Base-by-base conservation (phyloP, 2,888 invertebrate genomes). In the Caenorhabditis virilis region DNA sequence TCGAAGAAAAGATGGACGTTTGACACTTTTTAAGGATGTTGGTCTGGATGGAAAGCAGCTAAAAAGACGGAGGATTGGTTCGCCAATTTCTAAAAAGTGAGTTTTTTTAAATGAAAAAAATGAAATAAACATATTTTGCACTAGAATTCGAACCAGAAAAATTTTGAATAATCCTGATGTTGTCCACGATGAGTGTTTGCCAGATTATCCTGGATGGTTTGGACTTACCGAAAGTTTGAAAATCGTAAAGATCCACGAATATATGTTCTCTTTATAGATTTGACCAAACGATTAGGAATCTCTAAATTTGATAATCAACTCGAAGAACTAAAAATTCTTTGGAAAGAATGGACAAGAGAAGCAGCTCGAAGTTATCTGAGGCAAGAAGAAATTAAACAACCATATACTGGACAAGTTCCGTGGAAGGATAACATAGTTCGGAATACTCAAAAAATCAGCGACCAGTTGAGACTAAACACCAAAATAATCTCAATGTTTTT, bases 131-230 rank as follows among this genome's bases (percentile, higher is more conserved):
- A n/a, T n/a, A n/a, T n/a, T n/a, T n/a, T n/a, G n/a, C n/a, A n/a
- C n/a, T n/a, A 43, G 54, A 38, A 42, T 39, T 13, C 36, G 39
- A 45, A 15, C 26, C 5, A 36, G n/a, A 11, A 26, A n/a, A 20
- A 27, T 39, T 13, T 25, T 51, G 15, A n/a, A 30, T 38, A 13
- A 43, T 15, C 20, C 18, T 2, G 38, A 55, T 38, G 27, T 61
- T 25, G 25, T 54, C 3, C 59, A 65, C 36, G 50, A 58, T 6
- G 59, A 62, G 22, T 47, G 65, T 46, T 46, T 69, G 25, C 69
- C 69, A n/a, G 22, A 35, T 2, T 65, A 61, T 46, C 69, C 69
- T 13, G 61, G 55, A 5, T 69, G 69, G 69, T 49, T 39, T 9
- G 43, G 46, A 1, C 65, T 56, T 39, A 22, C 54, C 7, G 47